Conservation (phyloP, 1,140 invertebrate genomes). For the Sinonovacula constricta region DNA sequence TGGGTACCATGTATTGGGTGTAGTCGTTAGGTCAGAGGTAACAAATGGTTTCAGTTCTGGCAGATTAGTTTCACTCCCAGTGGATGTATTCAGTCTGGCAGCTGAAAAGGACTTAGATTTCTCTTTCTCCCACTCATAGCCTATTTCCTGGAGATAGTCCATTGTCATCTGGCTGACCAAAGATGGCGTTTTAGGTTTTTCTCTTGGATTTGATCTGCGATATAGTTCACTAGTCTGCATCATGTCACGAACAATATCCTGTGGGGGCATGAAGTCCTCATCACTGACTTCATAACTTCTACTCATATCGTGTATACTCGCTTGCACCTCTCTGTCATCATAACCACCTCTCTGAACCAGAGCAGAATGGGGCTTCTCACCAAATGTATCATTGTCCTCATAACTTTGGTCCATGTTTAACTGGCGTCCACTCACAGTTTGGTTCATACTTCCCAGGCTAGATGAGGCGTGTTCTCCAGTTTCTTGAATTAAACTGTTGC, state of each 20-base stretch:
- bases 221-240: constrained; percentile 50
- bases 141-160: constrained; percentile 70
- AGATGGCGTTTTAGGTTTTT: constrained; percentile 51
- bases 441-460: constrained; percentile 18
- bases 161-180: constrained; percentile 64
- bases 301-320: background rate
- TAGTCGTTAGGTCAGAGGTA: constrained; percentile 5
- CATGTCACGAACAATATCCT: constrained; percentile 65
- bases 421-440: constrained; percentile 62
- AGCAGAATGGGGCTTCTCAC: background rate
- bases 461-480: constrained; percentile 9
- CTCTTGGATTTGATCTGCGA: constrained; percentile 43
- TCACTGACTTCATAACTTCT: constrained; percentile 16
- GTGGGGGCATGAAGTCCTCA: constrained; percentile 63
- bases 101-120: constrained; percentile 4
- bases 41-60: constrained; percentile 18
- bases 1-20: constrained; percentile 42
- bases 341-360: too few relatives aligned
- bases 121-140: constrained; percentile 60
- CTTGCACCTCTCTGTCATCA: too few relatives aligned
- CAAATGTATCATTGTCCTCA: constrained; percentile 46
- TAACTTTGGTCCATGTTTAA: constrained; percentile 56
- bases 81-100: background rate
- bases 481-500: background rate
- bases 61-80: background rate